A percentile compares a stretch with the other conserved stretches of the same genome.
These are phyloP conservation scores for Limonius californicus DNA, from an alignment of 1,140 invertebrate genomes.

Conservation along the genomic window DNA sequence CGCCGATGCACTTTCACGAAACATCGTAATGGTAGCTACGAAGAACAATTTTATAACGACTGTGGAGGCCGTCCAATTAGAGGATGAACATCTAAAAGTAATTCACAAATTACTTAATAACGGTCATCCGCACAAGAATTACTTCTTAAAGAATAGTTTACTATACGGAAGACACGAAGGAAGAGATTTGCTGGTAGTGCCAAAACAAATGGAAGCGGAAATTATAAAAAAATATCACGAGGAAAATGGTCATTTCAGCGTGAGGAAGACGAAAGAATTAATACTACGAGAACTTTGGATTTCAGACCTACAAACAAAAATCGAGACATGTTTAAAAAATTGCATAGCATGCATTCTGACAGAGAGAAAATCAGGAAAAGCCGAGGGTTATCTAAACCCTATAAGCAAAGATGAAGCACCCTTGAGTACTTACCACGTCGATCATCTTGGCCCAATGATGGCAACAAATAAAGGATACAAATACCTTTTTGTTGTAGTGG, in stretches of 20 bases:
- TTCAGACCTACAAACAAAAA: not conserved
- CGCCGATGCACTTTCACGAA: not conserved
- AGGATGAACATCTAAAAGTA: too few species aligned
- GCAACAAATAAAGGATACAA: conserved; percentile 30
- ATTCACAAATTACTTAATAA: not conserved
- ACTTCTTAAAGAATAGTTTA: not conserved
- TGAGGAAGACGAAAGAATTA: too few species aligned
- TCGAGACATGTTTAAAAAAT: conserved; percentile 5
- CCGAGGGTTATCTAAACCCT: conserved; percentile 36
- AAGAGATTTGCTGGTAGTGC: not conserved
- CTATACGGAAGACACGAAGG: not conserved
- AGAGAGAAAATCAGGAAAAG: conserved; percentile 32
- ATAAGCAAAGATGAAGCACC: conserved; percentile 28
- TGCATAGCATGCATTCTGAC: conserved; percentile 13
- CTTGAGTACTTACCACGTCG: conserved; percentile 37
- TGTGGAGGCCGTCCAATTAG: not conserved
- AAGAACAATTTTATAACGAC: too few species aligned
- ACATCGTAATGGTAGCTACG: not conserved
- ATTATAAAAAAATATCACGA: not conserved
- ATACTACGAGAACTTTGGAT: too few species aligned
- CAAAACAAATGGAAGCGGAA: too few species aligned
- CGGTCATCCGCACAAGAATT: too few species aligned
- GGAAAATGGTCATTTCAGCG: not conserved
- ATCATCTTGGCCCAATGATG: conserved; percentile 37
- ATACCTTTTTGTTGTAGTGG: conserved; percentile 31